Percentiles rank a stretch among this genome's conserved stretches.
phyloP scores from a whole-genome alignment of 2,113 vertebrate genomes.

The Garra rufa region DNA sequence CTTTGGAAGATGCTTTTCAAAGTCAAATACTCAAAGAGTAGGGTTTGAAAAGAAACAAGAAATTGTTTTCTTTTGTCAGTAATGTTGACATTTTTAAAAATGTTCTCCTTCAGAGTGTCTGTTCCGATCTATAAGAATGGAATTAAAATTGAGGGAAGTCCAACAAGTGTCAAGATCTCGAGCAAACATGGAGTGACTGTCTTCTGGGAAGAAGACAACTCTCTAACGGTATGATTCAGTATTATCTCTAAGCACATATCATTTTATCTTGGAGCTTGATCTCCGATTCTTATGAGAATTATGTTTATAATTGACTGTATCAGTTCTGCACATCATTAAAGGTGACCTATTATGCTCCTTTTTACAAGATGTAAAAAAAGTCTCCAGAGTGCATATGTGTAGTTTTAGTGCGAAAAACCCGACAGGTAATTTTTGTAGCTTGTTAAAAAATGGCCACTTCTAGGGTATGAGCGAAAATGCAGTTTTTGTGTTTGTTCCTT shows the following conservation, averaged over 20 bases:
- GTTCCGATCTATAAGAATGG: conserved; percentile 78
- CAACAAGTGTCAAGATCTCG: conserved; percentile 73
- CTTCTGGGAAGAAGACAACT: conserved; percentile 84
- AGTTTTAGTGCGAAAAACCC: no score
- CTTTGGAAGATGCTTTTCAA: background rate
- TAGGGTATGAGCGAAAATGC: no score
- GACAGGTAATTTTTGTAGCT: no score
- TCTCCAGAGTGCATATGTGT: no score
- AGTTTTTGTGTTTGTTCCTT: no score
- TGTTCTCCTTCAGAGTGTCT: conserved; percentile 65
- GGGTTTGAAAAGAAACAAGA: background rate
- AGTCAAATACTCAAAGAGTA: background rate
- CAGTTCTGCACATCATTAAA: no score
- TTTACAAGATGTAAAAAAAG: no score
- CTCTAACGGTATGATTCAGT: conserved; percentile 77
- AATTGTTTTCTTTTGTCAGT: background rate
- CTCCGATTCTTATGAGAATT: background rate
- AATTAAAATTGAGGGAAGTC: conserved; percentile 73
- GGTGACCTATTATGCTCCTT: no score
- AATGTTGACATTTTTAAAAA: background rate
- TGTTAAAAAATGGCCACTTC: no score
- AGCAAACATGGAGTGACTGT: conserved; percentile 79
- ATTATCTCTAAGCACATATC: background rate
- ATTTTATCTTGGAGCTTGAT: background rate
- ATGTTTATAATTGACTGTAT: no score